Evolutionary conservation across 1,140 invertebrate genomes (phyloP).

Genomic region (Galleria mellonella): DNA sequence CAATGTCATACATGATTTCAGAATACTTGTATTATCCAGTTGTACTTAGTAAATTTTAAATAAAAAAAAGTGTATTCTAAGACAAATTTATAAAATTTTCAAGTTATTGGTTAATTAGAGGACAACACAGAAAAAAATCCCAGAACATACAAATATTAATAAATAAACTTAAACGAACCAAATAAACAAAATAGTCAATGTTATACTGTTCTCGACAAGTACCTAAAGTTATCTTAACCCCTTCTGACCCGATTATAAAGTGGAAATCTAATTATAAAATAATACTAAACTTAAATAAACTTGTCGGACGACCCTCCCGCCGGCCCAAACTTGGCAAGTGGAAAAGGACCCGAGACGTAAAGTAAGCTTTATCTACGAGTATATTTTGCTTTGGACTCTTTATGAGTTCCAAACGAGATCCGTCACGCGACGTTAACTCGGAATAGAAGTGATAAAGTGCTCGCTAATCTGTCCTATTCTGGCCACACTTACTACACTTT

Average conservation of each 20-base stretch:
- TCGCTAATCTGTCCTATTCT: constrained; percentile 72
- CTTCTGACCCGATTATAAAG: constrained; percentile 45
- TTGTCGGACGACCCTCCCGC: constrained; percentile 46
- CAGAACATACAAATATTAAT: no score
- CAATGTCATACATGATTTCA: no score
- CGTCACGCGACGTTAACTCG: constrained; percentile 71
- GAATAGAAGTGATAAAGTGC: constrained; percentile 72
- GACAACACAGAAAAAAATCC: no score
- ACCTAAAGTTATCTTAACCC: constrained; percentile 20
- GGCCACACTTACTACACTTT: constrained; percentile 71
- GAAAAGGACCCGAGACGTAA: constrained; percentile 64
- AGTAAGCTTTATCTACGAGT: constrained; percentile 67
- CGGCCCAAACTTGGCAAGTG: constrained; percentile 61
- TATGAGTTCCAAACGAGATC: constrained; percentile 72
- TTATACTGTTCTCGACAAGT: constrained; percentile 15
- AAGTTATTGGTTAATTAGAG: no score
- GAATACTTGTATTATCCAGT: no score
- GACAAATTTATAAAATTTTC: no score
- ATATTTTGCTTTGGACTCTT: constrained; percentile 72
- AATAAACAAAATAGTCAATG: no score
- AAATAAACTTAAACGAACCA: no score
- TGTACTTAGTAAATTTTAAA: no score
- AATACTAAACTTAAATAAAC: constrained; percentile 56
- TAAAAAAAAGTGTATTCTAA: no score
- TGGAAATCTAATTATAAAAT: constrained; percentile 59